Evolutionary conservation across 2,113 vertebrate genomes (phyloP).

Genomic region (Nannospalax galili): DNA sequence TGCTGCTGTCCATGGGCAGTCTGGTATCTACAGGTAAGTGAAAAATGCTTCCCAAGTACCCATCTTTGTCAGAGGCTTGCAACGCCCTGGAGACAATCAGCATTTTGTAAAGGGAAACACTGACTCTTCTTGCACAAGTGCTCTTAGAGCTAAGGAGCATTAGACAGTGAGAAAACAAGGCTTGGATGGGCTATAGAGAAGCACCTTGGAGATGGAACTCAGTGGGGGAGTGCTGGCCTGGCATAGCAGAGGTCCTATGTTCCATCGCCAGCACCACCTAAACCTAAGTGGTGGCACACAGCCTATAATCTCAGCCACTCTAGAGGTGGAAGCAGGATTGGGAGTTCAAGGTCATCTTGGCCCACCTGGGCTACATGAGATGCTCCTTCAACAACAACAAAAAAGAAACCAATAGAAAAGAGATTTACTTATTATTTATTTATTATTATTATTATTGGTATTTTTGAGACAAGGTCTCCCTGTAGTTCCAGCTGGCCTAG

Average conservation of each 20-base stretch:
- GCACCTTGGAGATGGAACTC: not conserved
- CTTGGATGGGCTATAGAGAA: not conserved
- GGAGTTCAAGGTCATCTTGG: not conserved
- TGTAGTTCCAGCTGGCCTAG: no score
- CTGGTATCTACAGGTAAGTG: conserved; percentile 75
- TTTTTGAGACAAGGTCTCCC: no score
- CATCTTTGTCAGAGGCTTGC: not conserved
- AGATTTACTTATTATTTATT: no score
- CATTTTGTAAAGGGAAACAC: accelerated
- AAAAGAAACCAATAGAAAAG: no score
- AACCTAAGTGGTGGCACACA: not conserved
- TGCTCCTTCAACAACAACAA: no score
- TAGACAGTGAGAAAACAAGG: not conserved
- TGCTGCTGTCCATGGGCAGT: conserved; percentile 67
- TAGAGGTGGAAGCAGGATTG: not conserved
- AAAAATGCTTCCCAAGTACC: no score
- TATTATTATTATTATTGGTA: no score
- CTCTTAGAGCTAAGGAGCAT: not conserved
- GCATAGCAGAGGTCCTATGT: not conserved
- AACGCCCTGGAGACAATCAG: not conserved
- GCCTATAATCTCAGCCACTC: not conserved
- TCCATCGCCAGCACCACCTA: not conserved
- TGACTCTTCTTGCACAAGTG: not conserved
- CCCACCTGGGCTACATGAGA: not conserved
- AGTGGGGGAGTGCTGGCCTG: not conserved